Base-by-base conservation (phyloP, 2,888 invertebrate species). In the Agonopterix subpropinquella region DNA sequence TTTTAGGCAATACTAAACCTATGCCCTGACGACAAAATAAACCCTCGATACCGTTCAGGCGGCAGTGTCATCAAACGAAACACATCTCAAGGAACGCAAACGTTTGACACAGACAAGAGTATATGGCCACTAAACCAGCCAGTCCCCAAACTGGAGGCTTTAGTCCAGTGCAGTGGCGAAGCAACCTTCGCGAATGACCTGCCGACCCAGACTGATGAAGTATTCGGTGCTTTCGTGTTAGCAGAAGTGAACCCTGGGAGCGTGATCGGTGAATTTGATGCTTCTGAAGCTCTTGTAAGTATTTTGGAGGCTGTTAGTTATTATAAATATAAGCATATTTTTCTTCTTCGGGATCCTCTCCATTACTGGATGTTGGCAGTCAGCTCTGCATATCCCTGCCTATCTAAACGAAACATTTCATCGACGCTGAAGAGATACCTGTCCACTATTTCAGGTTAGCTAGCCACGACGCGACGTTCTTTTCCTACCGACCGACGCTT, bases 51-150 rank as follows among this genome's bases (percentile, higher is more conserved):
- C n/a, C 67, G 71, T 15, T 89, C 88, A 47, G 93, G 92, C 1
- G 90, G 87, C 0, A 57, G 62, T 0, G 59, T 85, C 9, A 65
- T 92, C 4, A 71, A 85, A 15, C 50, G 60, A 2, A 44, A 46
- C 1, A 57, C 92, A 10, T 92, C 92, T 0, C 83, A 81, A 4
- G 93, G 91, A 8, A 82, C 73, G 36, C 93, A 93, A 70, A 84
- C 81, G 49, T 93, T 82, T 62, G 89, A 90, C 49, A 91, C 91
- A 0, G 86, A 92, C 61, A 79, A 89, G 54, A 79, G 82, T 11
- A 58, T 90, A 45, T 93, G 91, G 90, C 93, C 94, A 0, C 59
- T 93, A 28, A 91, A 90, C 49, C 73, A 93, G 67, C 92, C 93
- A 0, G 66, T 93, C 11, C 83, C 89, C 1, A 94, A 94, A 73